phyloP scores from a whole-genome alignment of 2,797 vertebrate genomes.

The Hypotaenidia okinawae region DNA sequence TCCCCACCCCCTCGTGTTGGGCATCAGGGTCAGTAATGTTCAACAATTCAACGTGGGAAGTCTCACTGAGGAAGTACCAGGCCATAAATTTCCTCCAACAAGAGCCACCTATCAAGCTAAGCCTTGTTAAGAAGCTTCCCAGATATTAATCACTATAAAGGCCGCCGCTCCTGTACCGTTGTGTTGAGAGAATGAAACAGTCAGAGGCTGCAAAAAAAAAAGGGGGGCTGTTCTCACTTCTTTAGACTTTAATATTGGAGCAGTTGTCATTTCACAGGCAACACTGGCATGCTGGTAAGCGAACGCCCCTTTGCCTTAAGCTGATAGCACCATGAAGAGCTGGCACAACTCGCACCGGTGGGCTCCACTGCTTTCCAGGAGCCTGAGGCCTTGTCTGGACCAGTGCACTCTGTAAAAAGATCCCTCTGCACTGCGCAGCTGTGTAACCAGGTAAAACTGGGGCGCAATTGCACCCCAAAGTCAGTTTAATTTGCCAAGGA shows the following conservation, averaged over 20 bases:
- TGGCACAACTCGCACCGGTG: rapidly evolving
- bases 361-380: neutral
- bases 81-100: constrained; percentile 81
- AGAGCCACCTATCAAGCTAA: constrained; percentile 75
- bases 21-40: constrained; percentile 78
- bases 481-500: neutral
- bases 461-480: rapidly evolving
- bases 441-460: neutral
- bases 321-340: rapidly evolving
- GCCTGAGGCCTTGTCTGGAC: neutral
- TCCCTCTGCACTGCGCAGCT: neutral
- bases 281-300: neutral
- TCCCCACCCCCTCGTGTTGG: constrained; percentile 75
- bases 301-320: neutral
- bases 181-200: constrained; percentile 13
- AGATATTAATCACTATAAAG: constrained; percentile 64
- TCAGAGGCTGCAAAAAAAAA: neutral
- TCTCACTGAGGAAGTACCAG: constrained; percentile 79
- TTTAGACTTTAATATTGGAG: neutral
- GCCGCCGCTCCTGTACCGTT: neutral
- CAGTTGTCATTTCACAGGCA: neutral
- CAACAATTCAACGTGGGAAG: constrained; percentile 83
- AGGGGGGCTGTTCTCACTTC: neutral
- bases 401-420: neutral
- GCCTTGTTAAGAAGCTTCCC: constrained; percentile 73